Percentiles rank a stretch among this genome's conserved stretches.
Conservation (phyloP, 2,888 invertebrate genomes). For the Cyclophora albipunctata region DNA sequence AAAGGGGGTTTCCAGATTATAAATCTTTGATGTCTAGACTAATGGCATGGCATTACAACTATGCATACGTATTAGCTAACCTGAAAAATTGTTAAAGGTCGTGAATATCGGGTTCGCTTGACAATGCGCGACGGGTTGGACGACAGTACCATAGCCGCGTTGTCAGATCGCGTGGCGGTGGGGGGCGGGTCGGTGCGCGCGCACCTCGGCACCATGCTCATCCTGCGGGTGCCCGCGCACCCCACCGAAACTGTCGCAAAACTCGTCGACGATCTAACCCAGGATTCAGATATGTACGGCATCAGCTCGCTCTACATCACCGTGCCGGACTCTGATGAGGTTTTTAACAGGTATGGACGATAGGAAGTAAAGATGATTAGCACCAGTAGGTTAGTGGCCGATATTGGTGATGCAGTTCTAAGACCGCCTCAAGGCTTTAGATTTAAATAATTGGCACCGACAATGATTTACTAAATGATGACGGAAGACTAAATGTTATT, state of each 20-base stretch:
- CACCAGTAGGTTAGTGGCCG: no score
- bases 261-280: constrained; percentile 36
- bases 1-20: no score
- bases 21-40: no score
- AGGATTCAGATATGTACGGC: constrained; percentile 35
- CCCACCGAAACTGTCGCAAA: constrained; percentile 42
- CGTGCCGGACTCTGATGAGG: constrained; percentile 56
- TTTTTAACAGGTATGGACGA: constrained; percentile 41
- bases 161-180: constrained; percentile 6
- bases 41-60: no score
- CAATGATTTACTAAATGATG: no score
- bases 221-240: constrained; percentile 42
- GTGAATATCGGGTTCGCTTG: constrained; percentile 45
- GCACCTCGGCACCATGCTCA: constrained; percentile 49
- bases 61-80: no score
- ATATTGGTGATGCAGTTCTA: no score
- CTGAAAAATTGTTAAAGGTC: constrained; percentile 22
- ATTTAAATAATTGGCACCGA: no score
- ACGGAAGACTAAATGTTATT: no score
- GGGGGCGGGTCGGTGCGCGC: constrained; percentile 44
- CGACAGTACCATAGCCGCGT: constrained; percentile 10
- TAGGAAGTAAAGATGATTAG: no score
- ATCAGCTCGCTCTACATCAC: constrained; percentile 46
- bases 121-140: constrained; percentile 31
- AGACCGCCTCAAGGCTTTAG: no score